Evolutionary conservation across 2,888 invertebrate species (phyloP).

Genomic region (Lysandra coridon): DNA sequence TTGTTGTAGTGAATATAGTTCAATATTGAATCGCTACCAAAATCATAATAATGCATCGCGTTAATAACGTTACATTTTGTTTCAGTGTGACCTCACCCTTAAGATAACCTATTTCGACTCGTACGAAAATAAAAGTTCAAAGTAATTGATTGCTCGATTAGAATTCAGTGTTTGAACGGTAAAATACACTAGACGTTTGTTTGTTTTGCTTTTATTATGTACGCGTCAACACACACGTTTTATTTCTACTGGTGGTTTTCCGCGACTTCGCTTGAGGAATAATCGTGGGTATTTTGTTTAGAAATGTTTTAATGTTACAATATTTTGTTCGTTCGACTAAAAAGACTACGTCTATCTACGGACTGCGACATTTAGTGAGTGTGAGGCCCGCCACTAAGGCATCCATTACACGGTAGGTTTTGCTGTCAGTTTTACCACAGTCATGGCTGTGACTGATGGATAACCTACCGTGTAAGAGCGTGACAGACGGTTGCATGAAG

Average conservation of each 20-base stretch:
- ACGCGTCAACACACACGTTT: slow-evolving; percentile 7
- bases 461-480: no score
- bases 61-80: neutral
- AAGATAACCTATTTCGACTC: neutral
- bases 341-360: no score
- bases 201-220: slow-evolving; percentile 11
- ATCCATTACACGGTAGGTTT: no score
- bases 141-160: slow-evolving; percentile 26
- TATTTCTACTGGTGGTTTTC: neutral
- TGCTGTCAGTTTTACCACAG: no score
- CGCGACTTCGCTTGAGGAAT: neutral
- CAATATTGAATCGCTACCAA: neutral
- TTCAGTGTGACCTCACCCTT: neutral
- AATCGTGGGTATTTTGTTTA: neutral
- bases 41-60: neutral
- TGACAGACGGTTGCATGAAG: no score
- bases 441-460: no score
- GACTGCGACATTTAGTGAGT: no score
- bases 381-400: no score
- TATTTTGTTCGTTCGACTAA: neutral
- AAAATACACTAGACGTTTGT: slow-evolving; percentile 22
- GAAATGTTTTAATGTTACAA: neutral
- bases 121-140: slow-evolving; percentile 17
- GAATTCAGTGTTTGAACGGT: slow-evolving; percentile 28
- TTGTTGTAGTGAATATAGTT: no score